Percentiles rank a stretch among this genome's conserved stretches.
These are phyloP conservation scores for Cyclina sinensis DNA, from an alignment of 1,140 invertebrate genomes.

Conservation along the genomic window DNA sequence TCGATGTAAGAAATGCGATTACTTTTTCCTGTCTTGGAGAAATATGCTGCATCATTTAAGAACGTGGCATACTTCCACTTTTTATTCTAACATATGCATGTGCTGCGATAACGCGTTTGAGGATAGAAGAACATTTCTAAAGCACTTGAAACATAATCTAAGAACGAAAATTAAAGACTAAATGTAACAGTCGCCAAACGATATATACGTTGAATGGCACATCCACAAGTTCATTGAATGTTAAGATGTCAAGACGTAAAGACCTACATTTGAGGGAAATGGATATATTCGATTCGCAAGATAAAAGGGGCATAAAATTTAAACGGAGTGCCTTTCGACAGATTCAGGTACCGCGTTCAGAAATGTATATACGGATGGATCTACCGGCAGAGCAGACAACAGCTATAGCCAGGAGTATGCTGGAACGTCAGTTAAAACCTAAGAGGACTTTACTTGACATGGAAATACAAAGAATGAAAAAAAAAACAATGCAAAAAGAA, in stretches of 20 bases:
- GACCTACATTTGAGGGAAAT: not conserved
- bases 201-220: too few relatives aligned
- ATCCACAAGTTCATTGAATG: not conserved
- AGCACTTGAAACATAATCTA: too few relatives aligned
- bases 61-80: too few relatives aligned
- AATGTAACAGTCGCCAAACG: too few relatives aligned
- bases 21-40: too few relatives aligned
- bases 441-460: not conserved
- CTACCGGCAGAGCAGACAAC: not conserved
- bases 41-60: too few relatives aligned
- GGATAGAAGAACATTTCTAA: too few relatives aligned
- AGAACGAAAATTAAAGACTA: too few relatives aligned
- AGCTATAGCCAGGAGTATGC: slow-evolving; percentile 21
- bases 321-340: not conserved
- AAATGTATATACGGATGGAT: slow-evolving; percentile 16
- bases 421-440: slow-evolving; percentile 29
- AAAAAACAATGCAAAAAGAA: not conserved
- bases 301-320: not conserved
- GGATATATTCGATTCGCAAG: not conserved
- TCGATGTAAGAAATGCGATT: too few relatives aligned
- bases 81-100: too few relatives aligned
- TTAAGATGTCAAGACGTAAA: not conserved
- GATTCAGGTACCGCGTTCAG: not conserved
- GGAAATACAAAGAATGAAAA: slow-evolving; percentile 3
- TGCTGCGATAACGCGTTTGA: too few relatives aligned